Evolutionary conservation across 2,888 invertebrate genomes (phyloP), one percentile per base, ranked within the genome.

Genomic region (Halictus ligatus): DNA sequence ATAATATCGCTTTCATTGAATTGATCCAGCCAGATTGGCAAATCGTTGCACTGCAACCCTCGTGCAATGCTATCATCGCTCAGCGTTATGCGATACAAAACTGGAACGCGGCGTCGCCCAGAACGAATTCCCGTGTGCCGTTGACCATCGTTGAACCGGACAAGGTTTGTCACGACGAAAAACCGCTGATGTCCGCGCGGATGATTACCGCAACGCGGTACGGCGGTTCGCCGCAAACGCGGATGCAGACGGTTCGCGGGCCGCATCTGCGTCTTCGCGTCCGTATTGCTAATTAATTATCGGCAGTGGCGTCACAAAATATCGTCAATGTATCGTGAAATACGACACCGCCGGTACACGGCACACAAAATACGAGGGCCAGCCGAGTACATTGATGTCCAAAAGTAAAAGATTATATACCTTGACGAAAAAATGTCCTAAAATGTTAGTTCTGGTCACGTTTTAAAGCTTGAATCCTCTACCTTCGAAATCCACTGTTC

Each of bases 271-370:
- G 50, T 60, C 74, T 79, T 29, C 40, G 64, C 29, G 54, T 29
- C 69, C 76, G 60, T 69, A 80, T 83, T 77, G 80, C 73, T 76
- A 75, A 88, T 88, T 86, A 78, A 82, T 88, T 81, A 80, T 78
- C 54, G 46, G n/a, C 21, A 18, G 83, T 81, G 69, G 40, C 7
- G 40, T 35, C 69, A 71, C 75, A 69, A 35, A 35, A 74, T 73
- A 67, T 60, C 40, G 67, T 78, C 79, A 50, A 10, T 29, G 69
- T 75, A 43, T 80, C 43, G 50, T 85, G 76, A 89, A 88, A 88
- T 83, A 85, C 79, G 83, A 69, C n/a, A 21, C 25, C 29, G 35
- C n/a, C 50, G 25, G 25, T 0, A 5, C 25, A 25, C 6, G 25
- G 60, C 13, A 25, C 6, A 13, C 25, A 15, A 18, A 64, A 29